These are phyloP conservation scores for Hypsopygia costalis DNA, from an alignment of 2,888 invertebrate species.

Conservation along the genomic window DNA sequence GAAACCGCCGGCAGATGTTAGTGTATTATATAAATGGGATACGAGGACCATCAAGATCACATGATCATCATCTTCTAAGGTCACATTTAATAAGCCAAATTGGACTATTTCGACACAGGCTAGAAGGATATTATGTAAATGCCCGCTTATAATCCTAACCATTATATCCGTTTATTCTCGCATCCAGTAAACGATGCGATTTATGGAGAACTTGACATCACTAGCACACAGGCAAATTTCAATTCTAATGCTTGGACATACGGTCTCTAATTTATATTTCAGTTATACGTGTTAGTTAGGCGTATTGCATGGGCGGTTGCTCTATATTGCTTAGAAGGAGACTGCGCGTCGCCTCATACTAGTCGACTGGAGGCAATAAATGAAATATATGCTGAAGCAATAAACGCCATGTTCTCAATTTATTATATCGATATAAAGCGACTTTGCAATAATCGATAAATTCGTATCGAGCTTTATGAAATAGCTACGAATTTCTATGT, in stretches of 20 bases:
- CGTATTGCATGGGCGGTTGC: constrained; percentile 1
- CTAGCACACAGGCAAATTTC: not conserved
- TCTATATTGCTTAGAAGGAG: constrained; percentile 22
- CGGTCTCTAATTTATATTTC: constrained; percentile 4
- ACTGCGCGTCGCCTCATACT: constrained; percentile 36
- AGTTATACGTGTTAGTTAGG: not conserved
- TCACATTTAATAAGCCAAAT: not conserved
- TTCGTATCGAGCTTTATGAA: too few relatives aligned
- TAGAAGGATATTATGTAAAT: constrained; percentile 45
- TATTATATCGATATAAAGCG: not conserved
- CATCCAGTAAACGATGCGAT: constrained; percentile 41
- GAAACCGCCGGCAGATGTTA: too few relatives aligned
- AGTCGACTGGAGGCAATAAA: constrained; percentile 20
- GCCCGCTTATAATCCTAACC: constrained; percentile 38
- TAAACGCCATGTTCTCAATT: constrained; percentile 2
- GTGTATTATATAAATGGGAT: too few relatives aligned
- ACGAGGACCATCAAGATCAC: too few relatives aligned
- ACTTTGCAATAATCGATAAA: constrained; percentile 1
- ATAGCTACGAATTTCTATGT: too few relatives aligned
- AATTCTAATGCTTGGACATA: not conserved
- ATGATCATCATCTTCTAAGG: too few relatives aligned
- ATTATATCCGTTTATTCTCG: constrained; percentile 49
- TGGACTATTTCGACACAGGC: constrained; percentile 4
- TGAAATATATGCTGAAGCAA: constrained; percentile 14
- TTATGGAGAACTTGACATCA: constrained; percentile 32